Percentiles rank a stretch among this genome's conserved stretches.
phyloP scores from a whole-genome alignment of 2,888 invertebrate genomes.

The Pterostichus niger region DNA sequence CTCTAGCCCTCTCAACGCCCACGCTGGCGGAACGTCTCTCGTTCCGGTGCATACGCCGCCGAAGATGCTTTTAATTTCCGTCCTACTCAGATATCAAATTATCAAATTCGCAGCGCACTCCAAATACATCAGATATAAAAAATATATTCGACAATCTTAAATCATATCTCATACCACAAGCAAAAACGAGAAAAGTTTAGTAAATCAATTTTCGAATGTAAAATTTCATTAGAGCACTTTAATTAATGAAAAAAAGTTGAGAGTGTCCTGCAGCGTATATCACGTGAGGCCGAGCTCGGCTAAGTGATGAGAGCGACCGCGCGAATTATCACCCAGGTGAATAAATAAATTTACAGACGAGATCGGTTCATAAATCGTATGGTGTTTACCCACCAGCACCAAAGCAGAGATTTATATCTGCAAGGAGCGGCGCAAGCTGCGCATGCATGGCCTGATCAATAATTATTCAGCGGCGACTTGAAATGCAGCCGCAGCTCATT shows the following conservation, averaged over 20 bases:
- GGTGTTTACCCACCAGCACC: slow-evolving; percentile 48
- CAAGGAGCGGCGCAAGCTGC: slow-evolving; percentile 14
- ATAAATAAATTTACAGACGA: slow-evolving; percentile 63
- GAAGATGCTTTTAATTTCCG: slow-evolving; percentile 61
- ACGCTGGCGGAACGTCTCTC: slow-evolving; percentile 40
- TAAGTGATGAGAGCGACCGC: slow-evolving; percentile 54
- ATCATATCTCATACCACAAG: not conserved
- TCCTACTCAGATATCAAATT: slow-evolving; percentile 57
- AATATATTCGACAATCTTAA: not conserved
- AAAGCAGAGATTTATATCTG: slow-evolving; percentile 45
- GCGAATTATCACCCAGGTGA: slow-evolving; percentile 62
- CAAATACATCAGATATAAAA: slow-evolving; percentile 15
- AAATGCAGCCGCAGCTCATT: slow-evolving; percentile 27
- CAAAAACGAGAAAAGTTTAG: slow-evolving; percentile 13
- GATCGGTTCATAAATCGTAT: slow-evolving; percentile 60
- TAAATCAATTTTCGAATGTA: slow-evolving; percentile 26
- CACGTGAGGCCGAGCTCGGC: not conserved
- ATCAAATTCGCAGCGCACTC: slow-evolving; percentile 39
- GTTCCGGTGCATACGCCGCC: slow-evolving; percentile 25
- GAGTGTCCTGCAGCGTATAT: slow-evolving; percentile 44
- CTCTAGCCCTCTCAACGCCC: not conserved
- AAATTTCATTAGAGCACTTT: slow-evolving; percentile 37
- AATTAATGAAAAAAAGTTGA: slow-evolving; percentile 53
- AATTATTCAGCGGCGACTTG: slow-evolving; percentile 44
- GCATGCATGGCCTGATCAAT: slow-evolving; percentile 36